Evolutionary conservation across 2,113 vertebrate genomes (phyloP), one percentile per base, ranked within the genome.

Genomic region (Sterrhoptilus dennistouni): DNA sequence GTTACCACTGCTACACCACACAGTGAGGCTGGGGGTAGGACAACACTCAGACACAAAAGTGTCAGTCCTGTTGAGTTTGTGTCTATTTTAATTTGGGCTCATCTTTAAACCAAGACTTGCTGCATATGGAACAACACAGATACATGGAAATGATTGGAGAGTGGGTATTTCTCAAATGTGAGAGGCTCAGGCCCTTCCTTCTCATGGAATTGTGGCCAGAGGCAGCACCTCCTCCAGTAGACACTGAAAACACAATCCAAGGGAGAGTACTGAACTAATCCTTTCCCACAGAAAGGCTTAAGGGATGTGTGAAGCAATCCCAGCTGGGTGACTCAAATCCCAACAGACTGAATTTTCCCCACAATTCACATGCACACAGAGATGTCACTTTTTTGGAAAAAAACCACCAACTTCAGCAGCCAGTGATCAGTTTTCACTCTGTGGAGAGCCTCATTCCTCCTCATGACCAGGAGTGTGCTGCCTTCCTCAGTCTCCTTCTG

Each of bases 101-200:
- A 27, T 31, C 44, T 18, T 89, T 54, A 40, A 56, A 83, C 17
- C 45, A 61, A 31, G 64, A n/a, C 28, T 61, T 80, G 19, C 2
- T 89, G 21, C 28, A 25, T 5, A 12, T 23, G 40, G 66, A 65
- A 21, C 61, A 77, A 36, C 16, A 50, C 1, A 22, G 11, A 35
- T 19, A 36, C 1, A 2, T 1, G 9, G 31, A 74, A 56, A 49
- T 11, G n/a, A 28, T 15, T 50, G 57, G 50, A 50, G 44, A 71
- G 31, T 0, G 0, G 35, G 1, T 42, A 50, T 52, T 60, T 72
- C 5, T 71, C 28, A 35, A 42, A 36, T 1, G 6, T 11, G 25
- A 52, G 36, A 59, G 17, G 31, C 24, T 36, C 52, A 70, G 36
- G 31, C 31, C 31, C 57, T 66, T 36, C 16, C 18, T 75, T 82